phyloP scores from a whole-genome alignment of 2,113 vertebrate species.

The Oreocharis arfaki region DNA sequence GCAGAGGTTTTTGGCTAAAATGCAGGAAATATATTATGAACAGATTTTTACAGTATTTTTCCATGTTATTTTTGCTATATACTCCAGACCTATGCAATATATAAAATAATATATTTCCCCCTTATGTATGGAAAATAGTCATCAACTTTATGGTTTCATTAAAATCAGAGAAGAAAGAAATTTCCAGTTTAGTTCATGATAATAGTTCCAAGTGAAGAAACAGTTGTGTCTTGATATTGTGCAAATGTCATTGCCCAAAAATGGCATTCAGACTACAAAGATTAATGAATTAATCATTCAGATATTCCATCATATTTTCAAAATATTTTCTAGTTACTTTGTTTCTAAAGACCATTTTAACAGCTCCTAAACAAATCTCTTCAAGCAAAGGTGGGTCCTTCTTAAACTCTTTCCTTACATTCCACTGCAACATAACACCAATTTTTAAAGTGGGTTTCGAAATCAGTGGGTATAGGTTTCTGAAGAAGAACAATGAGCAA shows the following conservation, averaged over 20 bases:
- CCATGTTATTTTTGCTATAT: background rate
- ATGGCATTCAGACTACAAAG: background rate
- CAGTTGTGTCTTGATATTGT: background rate
- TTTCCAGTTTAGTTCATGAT: background rate
- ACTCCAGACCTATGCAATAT: background rate
- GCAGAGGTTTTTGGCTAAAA: background rate
- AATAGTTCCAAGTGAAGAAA: background rate
- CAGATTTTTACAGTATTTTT: conserved; percentile 14
- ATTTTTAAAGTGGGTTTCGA: background rate
- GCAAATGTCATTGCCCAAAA: background rate
- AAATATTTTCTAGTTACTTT: background rate
- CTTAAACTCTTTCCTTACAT: background rate
- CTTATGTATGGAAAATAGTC: background rate
- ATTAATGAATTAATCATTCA: background rate
- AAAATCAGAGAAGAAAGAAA: background rate
- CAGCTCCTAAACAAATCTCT: background rate
- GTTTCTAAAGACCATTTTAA: background rate
- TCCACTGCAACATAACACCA: background rate
- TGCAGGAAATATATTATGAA: background rate
- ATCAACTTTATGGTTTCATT: background rate
- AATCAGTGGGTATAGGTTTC: background rate
- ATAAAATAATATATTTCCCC: background rate
- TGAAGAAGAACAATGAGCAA: background rate
- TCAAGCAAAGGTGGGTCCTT: background rate
- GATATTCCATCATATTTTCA: background rate